Base-by-base conservation (phyloP, 2,888 invertebrate species). In the Choristoneura rosaceana region DNA sequence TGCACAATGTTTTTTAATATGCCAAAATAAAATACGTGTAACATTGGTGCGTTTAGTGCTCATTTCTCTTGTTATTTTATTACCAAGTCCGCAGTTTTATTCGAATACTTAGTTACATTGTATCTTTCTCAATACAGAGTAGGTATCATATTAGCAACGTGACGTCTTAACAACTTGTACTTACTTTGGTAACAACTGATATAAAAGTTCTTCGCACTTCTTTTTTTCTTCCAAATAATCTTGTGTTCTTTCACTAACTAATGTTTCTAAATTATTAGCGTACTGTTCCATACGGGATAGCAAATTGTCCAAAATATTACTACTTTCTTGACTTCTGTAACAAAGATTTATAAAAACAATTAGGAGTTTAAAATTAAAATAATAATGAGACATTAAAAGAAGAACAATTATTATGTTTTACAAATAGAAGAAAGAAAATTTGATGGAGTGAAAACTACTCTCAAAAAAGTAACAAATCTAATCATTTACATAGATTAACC, bases 271-370 rank as follows among this genome's bases (percentile, higher is more conserved):
- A 91, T 99, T 99, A 94, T 99, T 99, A 47, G 99, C 99, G 86
- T 99, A 99, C 89, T 99, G 98, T 89, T 99, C 99, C 99, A 99
- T 99, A 78, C 99, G 97, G 70, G 98, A 98, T 65, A 98, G 95
- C 74, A 99, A 95, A 93, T 99, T 99, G 94, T 99, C 99, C 82
- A 98, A 95, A 78, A 99, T 97, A 90, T 99, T 99, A 78, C 98
- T 98, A 85, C 97, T 97, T 90, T 98, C 98, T 90, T 97, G 97
- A 83, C 97, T 96, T 88, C 98, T 98, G 94, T 70, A 70, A 77
- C 78, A 74, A 77, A 79, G 59, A 3, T 2, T 47, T n/a, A 8
- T 9, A 52, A 15, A 17, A 17, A 52, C n/a, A 17, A 17, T 17
- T 9, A 43, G 9, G 15, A 52, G 52, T 17, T 52, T n/a, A 47